Base-by-base conservation (phyloP, 1,140 invertebrate genomes). In the Macrostomum lignano region DNA sequence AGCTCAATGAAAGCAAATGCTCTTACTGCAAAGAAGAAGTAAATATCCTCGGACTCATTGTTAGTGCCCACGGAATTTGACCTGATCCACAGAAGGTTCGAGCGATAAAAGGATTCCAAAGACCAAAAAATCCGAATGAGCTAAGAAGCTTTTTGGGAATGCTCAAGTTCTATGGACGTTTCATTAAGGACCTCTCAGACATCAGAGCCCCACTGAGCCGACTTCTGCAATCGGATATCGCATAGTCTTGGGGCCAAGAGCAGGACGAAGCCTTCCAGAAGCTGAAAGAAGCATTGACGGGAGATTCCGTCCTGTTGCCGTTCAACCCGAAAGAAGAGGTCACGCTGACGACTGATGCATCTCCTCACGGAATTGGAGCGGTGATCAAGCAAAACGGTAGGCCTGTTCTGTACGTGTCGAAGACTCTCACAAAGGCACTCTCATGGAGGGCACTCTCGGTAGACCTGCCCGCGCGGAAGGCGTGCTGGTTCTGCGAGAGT, bases 401-500 rank as follows among this genome's bases (percentile, higher is more conserved):
- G 36, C 42, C 41, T 2, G 37, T 49, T 3, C 40, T 38, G 2
- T 49, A 41, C 26, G 32, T 32, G 1, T 42, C 36, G 25, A 17
- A 41, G 28, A 17, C 31, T 15, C 34, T 46, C 3, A 39, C 36
- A 17, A 25, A 38, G 17, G 34, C 39, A n/a, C n/a, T n/a, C n/a
- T n/a, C n/a, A n/a, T n/a, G n/a, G n/a, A n/a, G n/a, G n/a, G n/a
- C n/a, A n/a, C n/a, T n/a, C n/a, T n/a, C n/a, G n/a, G n/a, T n/a
- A n/a, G n/a, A n/a, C n/a, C n/a, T n/a, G n/a, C n/a, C n/a, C n/a
- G n/a, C n/a, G n/a, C n/a, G n/a, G n/a, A n/a, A n/a, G n/a, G n/a
- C 5, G 42, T 49, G 32, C 36, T 39, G 22, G 45, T 42, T 1
- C 55, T 52, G 7, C 55, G 46, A 17, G 59, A 65, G 39, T 42